phyloP scores from a whole-genome alignment of 2,113 vertebrate species.

The Variabilichromis moorii region DNA sequence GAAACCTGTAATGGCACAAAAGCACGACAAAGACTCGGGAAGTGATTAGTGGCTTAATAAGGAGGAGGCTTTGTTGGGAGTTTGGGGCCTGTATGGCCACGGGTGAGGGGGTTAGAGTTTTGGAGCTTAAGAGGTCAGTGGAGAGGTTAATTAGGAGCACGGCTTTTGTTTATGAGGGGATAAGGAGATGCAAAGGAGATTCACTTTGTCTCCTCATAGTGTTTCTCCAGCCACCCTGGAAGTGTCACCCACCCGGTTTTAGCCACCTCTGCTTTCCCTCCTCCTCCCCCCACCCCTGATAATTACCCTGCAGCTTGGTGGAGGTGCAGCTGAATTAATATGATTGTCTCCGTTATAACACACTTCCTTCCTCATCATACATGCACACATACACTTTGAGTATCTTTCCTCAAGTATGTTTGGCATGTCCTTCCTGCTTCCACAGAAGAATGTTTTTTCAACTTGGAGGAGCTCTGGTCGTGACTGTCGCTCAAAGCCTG shows the following conservation, averaged over 20 bases:
- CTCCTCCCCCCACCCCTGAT: background rate
- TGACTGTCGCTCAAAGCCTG: background rate
- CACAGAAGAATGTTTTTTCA: constrained; percentile 23
- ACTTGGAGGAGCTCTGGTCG: constrained; percentile 16
- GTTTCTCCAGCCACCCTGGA: constrained; percentile 18
- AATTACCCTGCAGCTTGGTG: constrained; percentile 33
- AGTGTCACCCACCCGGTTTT: constrained; percentile 28
- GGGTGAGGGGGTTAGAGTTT: constrained; percentile 49
- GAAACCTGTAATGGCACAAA: constrained; percentile 31
- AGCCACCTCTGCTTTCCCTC: background rate
- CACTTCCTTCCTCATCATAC: background rate
- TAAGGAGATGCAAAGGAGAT: constrained; percentile 12
- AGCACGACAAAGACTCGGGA: constrained; percentile 61
- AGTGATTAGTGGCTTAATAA: constrained; percentile 66
- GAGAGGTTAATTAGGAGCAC: constrained; percentile 63
- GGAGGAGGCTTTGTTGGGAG: constrained; percentile 19
- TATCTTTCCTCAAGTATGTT: background rate
- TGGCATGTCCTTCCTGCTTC: background rate
- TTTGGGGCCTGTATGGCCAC: background rate
- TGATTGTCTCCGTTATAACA: constrained; percentile 12
- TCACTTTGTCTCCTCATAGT: constrained; percentile 14
- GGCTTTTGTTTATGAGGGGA: constrained; percentile 49
- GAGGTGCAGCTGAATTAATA: constrained; percentile 38
- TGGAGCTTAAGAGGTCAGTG: constrained; percentile 58
- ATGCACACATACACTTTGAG: background rate